Evolutionary conservation across 2,888 invertebrate species (phyloP), one percentile per base, ranked within the genome.

Genomic region (Diarsia mendica): DNA sequence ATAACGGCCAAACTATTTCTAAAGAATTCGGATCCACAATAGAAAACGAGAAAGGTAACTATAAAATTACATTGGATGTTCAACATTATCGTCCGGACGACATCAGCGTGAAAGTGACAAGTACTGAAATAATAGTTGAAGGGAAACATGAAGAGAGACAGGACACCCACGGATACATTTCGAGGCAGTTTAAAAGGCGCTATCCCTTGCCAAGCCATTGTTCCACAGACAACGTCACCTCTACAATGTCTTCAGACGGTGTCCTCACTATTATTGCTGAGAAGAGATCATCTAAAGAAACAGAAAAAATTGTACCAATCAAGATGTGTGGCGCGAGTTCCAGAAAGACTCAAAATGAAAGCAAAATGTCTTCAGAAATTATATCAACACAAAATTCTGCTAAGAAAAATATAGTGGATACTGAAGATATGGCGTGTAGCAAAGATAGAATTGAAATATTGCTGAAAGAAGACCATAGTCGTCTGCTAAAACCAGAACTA

Each of bases 21-120:
- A 89, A 90, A 79, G 92, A 92, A 72, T 87, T 89, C 51, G 90
- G 91, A 44, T 92, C 93, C 6, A 90, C 89, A 64, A 86, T 93
- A 68, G 86, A 88, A 67, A 88, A 89, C 70, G 87, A 90, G 64
- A 90, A 90, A 79, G 94, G 96, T 72, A 90, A 88, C 69, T 96
- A 95, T 78, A 95, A 97, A 94, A 97, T 98, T 2, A 97, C 97
- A 69, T 90, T 98, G 73, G 98, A 98, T 86, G 97, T 98, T 2
- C 97, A 97, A 88, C 97, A 98, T 88, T 98, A 98, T 89, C 92
- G 97, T 9, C 98, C 98, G 0, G 96, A 97, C 28, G 98, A 98
- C 92, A 97, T 98, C 49, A 97, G 97, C 1, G 98, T 98, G 0
- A 98, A 97, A 92, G 97, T 97, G 0, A 94, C 95, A 15, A 97